phyloP scores from a whole-genome alignment of 2,113 vertebrate genomes.

The Leuciscus idus region DNA sequence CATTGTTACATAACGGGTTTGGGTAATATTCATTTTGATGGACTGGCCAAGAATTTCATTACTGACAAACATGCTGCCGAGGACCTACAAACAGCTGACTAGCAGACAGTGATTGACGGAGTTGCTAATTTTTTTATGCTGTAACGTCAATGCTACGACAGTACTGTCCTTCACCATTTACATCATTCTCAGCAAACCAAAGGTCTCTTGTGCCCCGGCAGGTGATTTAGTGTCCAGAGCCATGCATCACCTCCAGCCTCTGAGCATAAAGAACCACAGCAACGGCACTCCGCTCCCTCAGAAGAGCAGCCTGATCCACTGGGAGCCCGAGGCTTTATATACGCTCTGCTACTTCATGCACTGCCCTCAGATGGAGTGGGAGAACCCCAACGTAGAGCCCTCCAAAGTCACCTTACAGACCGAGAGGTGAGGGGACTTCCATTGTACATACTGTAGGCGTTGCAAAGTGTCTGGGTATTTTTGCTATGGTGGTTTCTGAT shows the following conservation, averaged over 20 bases:
- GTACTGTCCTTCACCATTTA: conserved; percentile 4
- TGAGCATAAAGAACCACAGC: conserved; percentile 86
- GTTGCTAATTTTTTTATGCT: conserved; percentile 14
- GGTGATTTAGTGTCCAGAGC: conserved; percentile 93
- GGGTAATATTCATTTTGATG: not conserved
- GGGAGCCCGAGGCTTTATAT: conserved; percentile 94
- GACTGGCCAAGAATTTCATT: conserved; percentile 9
- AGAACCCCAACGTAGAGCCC: conserved; percentile 95
- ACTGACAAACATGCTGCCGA: not conserved
- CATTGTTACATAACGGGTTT: not conserved
- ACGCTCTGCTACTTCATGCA: conserved; percentile 99
- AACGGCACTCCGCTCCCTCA: conserved; percentile 91
- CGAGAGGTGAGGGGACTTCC: conserved; percentile 84
- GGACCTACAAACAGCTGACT: conserved; percentile 30
- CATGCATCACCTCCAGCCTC: conserved; percentile 94
- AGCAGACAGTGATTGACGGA: conserved; percentile 18
- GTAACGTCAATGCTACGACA: not conserved
- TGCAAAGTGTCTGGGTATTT: not conserved
- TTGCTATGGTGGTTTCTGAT: not conserved
- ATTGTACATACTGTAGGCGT: not conserved
- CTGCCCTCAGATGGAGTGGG: conserved; percentile 98
- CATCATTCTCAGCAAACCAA: not conserved
- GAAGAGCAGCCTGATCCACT: conserved; percentile 84
- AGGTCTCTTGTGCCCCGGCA: conserved; percentile 35
- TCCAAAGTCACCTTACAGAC: conserved; percentile 93